Percentiles rank a stretch among this genome's conserved stretches.
Evolutionary conservation across 2,888 invertebrate genomes (phyloP).

Genomic region (Polietes domitor): DNA sequence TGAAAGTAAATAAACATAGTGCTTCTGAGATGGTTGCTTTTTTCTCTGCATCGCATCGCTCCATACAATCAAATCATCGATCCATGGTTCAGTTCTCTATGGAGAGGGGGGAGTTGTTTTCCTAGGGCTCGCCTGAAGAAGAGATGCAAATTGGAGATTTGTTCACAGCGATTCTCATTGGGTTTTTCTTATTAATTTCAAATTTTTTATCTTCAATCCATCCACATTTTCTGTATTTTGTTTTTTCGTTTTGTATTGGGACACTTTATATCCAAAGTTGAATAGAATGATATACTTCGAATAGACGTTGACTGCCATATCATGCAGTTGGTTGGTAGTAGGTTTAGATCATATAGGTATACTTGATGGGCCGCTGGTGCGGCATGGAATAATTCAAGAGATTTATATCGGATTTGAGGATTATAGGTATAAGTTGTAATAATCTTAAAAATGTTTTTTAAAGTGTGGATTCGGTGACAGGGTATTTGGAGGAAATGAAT

Average conservation of each 20-base stretch:
- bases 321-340: slow-evolving; percentile 69
- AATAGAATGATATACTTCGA: slow-evolving; percentile 39
- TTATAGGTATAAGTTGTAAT: slow-evolving; percentile 25
- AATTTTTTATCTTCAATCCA: slow-evolving; percentile 38
- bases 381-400: slow-evolving; percentile 66
- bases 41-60: slow-evolving; percentile 51
- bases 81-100: slow-evolving; percentile 15
- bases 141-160: slow-evolving; percentile 67
- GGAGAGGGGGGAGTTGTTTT: background rate
- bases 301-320: slow-evolving; percentile 41
- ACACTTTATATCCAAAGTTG: slow-evolving; percentile 53
- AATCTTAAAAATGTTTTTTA: slow-evolving; percentile 56
- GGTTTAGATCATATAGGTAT: slow-evolving; percentile 62
- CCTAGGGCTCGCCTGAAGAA: slow-evolving; percentile 42
- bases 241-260: slow-evolving; percentile 64
- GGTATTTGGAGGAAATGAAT: slow-evolving; percentile 55
- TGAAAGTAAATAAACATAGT: slow-evolving; percentile 70
- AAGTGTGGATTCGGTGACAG: slow-evolving; percentile 62
- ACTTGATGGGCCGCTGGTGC: slow-evolving; percentile 67
- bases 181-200: slow-evolving; percentile 51
- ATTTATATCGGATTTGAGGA: slow-evolving; percentile 47
- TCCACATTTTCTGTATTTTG: slow-evolving; percentile 9
- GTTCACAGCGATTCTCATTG: slow-evolving; percentile 69
- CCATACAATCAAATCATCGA: slow-evolving; percentile 34
- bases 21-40: slow-evolving; percentile 68